Base-by-base conservation (phyloP, 2,113 vertebrate genomes). In the Thunnus maccoyii region DNA sequence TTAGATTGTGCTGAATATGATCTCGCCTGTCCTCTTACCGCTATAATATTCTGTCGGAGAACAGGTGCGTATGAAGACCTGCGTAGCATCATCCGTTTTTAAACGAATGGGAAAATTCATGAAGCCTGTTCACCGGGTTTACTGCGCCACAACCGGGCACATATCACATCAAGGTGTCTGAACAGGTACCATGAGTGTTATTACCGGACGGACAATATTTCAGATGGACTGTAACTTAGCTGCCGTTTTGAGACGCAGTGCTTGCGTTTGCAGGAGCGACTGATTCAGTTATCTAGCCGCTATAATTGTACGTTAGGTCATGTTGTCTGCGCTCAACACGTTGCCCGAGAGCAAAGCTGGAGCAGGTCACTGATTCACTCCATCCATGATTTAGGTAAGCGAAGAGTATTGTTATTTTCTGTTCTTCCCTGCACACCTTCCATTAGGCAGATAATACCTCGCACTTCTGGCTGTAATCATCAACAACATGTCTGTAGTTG, bases 311-410 rank as follows among this genome's bases (percentile, higher is more conserved):
- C 41, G 18, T 66, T 25, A 44, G 66, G 72, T 71, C 66, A 81
- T 89, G 82, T 68, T 30, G 76, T 79, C 73, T 78, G 75, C 65
- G 91, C 85, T 94, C 95, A 95, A 95, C 94, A 95, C 92, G 94
- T 95, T 94, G 93, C 79, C 86, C 56, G 64, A 84, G 76, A 80
- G 72, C 84, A 63, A 90, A 77, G 76, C 83, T 80, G 78, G 86
- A 87, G 20, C 77, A 64, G 86, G 90, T 89, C 93, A 88, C 86
- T 70, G 81, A 83, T 86, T 89, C 89, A 88, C 78, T 58, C 10
- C 86, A 48, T 74, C 84, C 58, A 20, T 52, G 20, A 57, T 72
- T 87, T 84, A 90, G 93, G 94, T 95, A 90, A 94, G 94, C 52
- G 36, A 25, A 69, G 62, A 54, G 51, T 57, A 27, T 68, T 62